Evolutionary conservation across 2,888 invertebrate species (phyloP).

Genomic region (Resseliella maxima): DNA sequence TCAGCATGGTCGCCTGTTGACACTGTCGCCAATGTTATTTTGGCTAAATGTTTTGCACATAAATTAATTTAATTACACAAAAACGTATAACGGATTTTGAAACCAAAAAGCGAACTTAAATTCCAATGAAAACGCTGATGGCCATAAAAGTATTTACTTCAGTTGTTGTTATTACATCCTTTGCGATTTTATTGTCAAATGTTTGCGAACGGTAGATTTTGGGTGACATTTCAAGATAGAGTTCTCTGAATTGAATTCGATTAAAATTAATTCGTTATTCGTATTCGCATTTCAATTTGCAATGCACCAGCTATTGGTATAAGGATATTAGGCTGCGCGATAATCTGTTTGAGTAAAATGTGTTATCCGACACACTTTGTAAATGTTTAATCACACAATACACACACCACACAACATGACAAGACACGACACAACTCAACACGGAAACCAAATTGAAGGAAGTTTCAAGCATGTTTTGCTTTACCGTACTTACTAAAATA

Average conservation of each 20-base stretch:
- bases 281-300: too few relatives aligned
- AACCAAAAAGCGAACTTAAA: neutral
- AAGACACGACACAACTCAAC: too few relatives aligned
- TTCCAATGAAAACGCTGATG: neutral
- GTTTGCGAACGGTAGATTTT: neutral
- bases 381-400: too few relatives aligned
- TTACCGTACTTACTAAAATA: too few relatives aligned
- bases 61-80: constrained; percentile 4
- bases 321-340: too few relatives aligned
- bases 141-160: neutral
- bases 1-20: neutral
- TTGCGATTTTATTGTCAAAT: neutral
- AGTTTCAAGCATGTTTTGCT: too few relatives aligned
- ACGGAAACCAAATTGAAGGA: too few relatives aligned
- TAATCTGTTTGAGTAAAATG: too few relatives aligned
- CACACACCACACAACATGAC: too few relatives aligned
- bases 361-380: too few relatives aligned
- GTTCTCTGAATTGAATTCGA: neutral
- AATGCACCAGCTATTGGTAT: too few relatives aligned
- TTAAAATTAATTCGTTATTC: neutral
- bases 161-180: neutral
- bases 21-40: neutral
- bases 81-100: neutral
- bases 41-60: neutral
- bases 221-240: neutral